Base-by-base conservation (phyloP, 2,113 vertebrate species). In the Oncorhynchus tshawytscha region DNA sequence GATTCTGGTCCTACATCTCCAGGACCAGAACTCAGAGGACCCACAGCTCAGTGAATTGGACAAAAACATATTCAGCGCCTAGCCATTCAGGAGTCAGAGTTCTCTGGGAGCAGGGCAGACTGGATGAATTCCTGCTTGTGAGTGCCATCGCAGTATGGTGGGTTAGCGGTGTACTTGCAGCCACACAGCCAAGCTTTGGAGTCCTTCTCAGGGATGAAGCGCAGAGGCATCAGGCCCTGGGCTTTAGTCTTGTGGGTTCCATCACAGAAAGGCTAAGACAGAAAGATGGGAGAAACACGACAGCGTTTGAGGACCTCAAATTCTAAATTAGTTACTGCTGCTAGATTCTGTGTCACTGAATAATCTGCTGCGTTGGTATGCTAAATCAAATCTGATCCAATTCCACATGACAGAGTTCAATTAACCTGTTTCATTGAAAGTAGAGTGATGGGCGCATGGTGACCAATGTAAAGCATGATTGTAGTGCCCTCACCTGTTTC, bases 131-230 rank as follows among this genome's bases (percentile, higher is more conserved):
- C 87, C 20, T 84, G 87, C 49, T 84, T 92, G 87, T 97, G 96
- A 11, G 94, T 94, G 0, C 95, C 95, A 0, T 96, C 95, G 0
- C 96, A 96, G 87, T 91, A 96, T 0, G 95, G 96, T 2, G 93
- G 91, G 20, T 62, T 88, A 72, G 76, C 85, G 3, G 94, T 95
- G 75, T 90, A 88, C 5, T 97, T 97, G 88, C 96, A 96, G 20
- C 94, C 93, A 7, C 95, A 97, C 15, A 96, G 86, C 89, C 84
- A 86, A 31, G 80, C 91, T 0, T 31, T 68, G 11, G 68, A 3
- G 4, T 91, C 91, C 82, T 93, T 82, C 60, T 91, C 64, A 0
- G 86, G 85, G 34, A 85, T 86, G 80, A 97, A 96, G 72, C 92
- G 93, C 25, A 96, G 76, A 0, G 95, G 93, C 2, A 49, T 77